These are phyloP conservation scores for Hexactinellida sp. DNA, from an alignment of 37 sponge, comb jelly and placozoan species.

Conservation along the genomic window DNA sequence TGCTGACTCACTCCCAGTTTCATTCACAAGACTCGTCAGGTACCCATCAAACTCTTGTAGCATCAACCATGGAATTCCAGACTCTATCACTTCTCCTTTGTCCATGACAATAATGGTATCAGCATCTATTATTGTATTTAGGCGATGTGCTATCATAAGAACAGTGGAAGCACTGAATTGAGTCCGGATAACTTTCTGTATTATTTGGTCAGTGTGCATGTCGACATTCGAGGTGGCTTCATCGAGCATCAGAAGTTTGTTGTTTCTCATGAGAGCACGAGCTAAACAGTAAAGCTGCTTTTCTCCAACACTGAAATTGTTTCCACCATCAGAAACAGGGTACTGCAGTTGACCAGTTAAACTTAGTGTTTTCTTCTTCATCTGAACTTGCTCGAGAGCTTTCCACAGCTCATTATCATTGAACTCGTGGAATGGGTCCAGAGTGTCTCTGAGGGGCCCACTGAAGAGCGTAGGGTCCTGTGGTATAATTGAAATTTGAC, in stretches of 20 bases:
- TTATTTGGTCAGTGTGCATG: background rate
- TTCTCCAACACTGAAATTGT: background rate
- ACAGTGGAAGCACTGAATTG: background rate
- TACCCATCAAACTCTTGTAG: background rate
- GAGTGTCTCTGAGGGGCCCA: background rate
- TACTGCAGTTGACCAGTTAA: background rate
- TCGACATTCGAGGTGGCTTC: background rate
- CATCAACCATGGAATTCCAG: background rate
- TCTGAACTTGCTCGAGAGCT: background rate
- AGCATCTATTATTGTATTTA: background rate
- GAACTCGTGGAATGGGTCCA: background rate
- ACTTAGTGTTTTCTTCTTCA: background rate
- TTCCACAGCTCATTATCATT: background rate
- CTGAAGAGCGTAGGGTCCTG: background rate
- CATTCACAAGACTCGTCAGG: background rate
- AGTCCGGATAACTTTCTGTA: background rate
- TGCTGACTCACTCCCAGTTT: background rate
- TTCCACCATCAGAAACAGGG: background rate
- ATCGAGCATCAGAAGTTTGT: background rate
- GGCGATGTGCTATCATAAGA: background rate
- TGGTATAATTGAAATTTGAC: background rate
- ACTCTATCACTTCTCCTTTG: background rate
- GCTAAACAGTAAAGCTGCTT: background rate
- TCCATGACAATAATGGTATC: background rate
- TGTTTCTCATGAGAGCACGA: background rate